These are phyloP conservation scores for Calidris pugnax DNA, from an alignment of 2,113 vertebrate species.

Conservation along the genomic window DNA sequence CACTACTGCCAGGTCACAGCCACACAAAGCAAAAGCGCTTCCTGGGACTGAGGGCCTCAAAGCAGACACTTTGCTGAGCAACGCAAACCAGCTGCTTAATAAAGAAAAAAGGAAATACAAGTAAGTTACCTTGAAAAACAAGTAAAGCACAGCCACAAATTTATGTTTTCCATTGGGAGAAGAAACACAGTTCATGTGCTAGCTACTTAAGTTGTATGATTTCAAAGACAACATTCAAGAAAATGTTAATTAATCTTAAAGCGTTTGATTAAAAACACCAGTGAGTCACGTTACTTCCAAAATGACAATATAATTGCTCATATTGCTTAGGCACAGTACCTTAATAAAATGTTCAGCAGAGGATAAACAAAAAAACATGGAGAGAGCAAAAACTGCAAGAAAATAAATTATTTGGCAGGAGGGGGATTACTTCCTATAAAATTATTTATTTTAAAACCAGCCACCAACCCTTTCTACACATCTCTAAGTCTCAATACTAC, in stretches of 20 bases:
- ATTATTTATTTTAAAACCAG: not conserved
- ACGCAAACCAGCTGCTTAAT: not conserved
- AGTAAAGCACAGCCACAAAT: not conserved
- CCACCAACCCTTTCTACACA: not conserved
- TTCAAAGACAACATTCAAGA: not conserved
- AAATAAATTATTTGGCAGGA: not conserved
- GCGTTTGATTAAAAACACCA: not conserved
- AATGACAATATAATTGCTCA: not conserved
- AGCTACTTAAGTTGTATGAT: not conserved
- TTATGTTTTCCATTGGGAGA: not conserved
- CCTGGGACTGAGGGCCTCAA: fast-evolving
- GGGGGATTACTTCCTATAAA: not conserved
- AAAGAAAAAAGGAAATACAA: not conserved
- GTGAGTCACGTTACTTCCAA: not conserved
- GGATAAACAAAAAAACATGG: not conserved
- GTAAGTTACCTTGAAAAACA: not conserved
- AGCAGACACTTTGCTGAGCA: not conserved
- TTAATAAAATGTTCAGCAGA: not conserved
- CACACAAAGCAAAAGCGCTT: not conserved
- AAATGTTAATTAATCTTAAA: not conserved
- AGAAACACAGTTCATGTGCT: not conserved
- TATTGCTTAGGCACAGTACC: not conserved
- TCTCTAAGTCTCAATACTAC: not conserved
- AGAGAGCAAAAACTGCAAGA: not conserved
- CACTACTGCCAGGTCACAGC: not conserved